These are phyloP conservation scores for Artibeus jamaicensis DNA, from an alignment of 2,797 vertebrate genomes.

Conservation along the genomic window DNA sequence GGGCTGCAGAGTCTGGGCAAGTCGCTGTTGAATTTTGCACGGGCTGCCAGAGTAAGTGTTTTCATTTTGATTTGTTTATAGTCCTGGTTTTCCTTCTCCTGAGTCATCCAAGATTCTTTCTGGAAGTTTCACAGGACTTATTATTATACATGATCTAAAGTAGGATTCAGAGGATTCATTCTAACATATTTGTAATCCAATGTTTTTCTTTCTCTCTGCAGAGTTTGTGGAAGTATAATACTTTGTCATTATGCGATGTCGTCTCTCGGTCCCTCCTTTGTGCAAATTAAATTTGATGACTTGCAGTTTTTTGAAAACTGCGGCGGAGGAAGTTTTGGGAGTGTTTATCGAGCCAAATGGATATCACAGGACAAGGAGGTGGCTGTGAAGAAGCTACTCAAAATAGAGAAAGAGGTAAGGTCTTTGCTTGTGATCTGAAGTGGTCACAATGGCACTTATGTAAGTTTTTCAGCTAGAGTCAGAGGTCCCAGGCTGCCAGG, in stretches of 20 bases:
- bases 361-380: conserved; percentile 98
- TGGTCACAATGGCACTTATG: not conserved
- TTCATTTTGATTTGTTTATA: conserved; percentile 44
- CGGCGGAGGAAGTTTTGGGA: conserved; percentile 97
- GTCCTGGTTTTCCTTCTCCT: conserved; percentile 30
- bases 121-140: conserved; percentile 6
- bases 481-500: conserved; percentile 36
- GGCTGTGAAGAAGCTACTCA: conserved; percentile 99
- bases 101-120: not conserved
- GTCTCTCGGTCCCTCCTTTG: conserved; percentile 95
- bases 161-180: not conserved
- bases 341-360: conserved; percentile 98
- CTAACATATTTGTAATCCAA: conserved; percentile 33
- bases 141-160: not conserved
- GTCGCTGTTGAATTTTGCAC: conserved; percentile 42
- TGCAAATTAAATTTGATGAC: conserved; percentile 97
- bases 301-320: conserved; percentile 99
- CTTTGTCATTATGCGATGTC: conserved; percentile 96
- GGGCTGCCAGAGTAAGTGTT: conserved; percentile 46
- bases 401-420: conserved; percentile 98
- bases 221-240: conserved; percentile 85
- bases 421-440: conserved; percentile 21
- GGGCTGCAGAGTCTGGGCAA: conserved; percentile 47
- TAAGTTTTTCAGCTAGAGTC: conserved; percentile 32
- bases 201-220: conserved; percentile 75